Conservation (phyloP, 2,797 vertebrate genomes). For the Pangasius macronema region DNA sequence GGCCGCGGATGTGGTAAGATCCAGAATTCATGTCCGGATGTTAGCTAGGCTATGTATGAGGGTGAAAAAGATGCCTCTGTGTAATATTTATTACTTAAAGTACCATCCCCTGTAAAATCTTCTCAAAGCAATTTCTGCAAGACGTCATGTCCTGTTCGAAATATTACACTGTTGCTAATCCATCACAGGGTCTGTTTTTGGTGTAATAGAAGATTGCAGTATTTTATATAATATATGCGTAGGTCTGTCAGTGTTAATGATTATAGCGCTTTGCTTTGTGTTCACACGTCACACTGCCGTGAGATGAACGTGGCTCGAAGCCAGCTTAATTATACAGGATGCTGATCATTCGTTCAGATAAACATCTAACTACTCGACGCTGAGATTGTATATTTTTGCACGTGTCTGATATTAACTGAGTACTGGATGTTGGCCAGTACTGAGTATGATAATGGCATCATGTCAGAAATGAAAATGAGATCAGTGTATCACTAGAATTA, state of each 20-base stretch:
- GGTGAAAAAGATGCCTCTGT: not conserved
- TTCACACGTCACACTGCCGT: not conserved
- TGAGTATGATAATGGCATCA: not conserved
- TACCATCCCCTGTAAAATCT: not conserved
- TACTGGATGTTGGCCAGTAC: not conserved
- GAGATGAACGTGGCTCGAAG: not conserved
- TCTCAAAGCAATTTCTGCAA: not conserved
- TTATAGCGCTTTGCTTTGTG: not conserved
- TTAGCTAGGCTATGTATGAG: not conserved
- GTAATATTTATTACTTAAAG: not conserved
- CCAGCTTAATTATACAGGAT: conserved; percentile 1
- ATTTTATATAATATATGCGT: not conserved
- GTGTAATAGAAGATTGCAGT: not conserved
- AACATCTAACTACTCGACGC: not conserved
- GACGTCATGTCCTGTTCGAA: not conserved
- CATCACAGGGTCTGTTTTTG: not conserved
- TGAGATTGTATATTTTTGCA: not conserved
- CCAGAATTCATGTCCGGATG: too few species aligned
- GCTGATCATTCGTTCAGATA: not conserved
- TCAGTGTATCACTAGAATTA: not conserved
- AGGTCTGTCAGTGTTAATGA: not conserved
- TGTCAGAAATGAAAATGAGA: not conserved
- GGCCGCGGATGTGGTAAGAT: not conserved
- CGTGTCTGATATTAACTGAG: not conserved
- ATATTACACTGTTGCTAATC: not conserved